Conservation (phyloP, 2,797 vertebrate species). For the Echeneis naucrates region DNA sequence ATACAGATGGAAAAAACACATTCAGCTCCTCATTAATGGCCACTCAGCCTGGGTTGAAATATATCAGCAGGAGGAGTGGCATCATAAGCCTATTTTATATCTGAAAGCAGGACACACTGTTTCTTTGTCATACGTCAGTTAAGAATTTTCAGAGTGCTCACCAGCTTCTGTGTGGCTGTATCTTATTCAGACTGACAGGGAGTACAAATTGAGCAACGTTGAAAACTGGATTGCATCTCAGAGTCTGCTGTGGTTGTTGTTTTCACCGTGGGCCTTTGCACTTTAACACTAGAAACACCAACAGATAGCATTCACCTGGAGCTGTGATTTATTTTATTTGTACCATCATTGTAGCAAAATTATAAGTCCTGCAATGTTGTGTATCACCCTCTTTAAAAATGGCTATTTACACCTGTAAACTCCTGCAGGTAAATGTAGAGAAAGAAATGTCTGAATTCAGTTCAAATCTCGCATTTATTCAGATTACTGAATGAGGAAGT, state of each 20-base stretch:
- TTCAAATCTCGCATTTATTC: no score
- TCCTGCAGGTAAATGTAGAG: no score
- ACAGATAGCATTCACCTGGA: no score
- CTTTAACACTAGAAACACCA: no score
- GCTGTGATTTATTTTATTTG: no score
- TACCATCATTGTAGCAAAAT: no score
- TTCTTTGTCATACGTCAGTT: conserved; percentile 48
- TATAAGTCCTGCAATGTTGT: no score
- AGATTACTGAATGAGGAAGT: no score
- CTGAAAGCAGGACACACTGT: conserved; percentile 4
- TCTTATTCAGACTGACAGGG: background rate
- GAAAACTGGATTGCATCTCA: background rate
- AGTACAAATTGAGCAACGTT: background rate
- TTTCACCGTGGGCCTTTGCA: no score
- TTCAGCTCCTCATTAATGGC: conserved; percentile 57
- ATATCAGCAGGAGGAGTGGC: conserved; percentile 45
- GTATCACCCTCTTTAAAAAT: no score
- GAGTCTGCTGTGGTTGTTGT: background rate
- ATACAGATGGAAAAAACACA: conserved; percentile 49
- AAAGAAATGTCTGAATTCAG: no score
- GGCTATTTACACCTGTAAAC: no score
- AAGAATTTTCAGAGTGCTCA: conserved; percentile 15
- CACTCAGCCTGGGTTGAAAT: conserved; percentile 59
- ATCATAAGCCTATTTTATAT: conserved; percentile 50
- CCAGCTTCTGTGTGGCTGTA: background rate